Base-by-base conservation (phyloP, 2,797 vertebrate species). In the Rhinogobio ventralis region DNA sequence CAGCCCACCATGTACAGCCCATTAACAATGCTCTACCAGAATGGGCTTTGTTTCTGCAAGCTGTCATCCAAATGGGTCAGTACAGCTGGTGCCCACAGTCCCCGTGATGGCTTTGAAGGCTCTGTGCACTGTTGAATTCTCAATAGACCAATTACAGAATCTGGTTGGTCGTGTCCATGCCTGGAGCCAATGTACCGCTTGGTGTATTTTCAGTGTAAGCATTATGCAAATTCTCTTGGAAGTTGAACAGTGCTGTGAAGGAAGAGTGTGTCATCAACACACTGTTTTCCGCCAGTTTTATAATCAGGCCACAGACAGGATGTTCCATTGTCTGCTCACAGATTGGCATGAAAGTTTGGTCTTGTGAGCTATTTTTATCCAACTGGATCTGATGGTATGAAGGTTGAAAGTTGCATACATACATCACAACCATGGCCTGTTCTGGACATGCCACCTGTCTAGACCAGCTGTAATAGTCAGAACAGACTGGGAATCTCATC, bases 31-130 rank as follows among this genome's bases (percentile, higher is more conserved):
- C 33, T 81, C n/a, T 71, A 72, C 36, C 80, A 73, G 19, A 82
- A 82, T 72, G 33, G 45, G 30, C 5, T 74, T 74, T 74, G 20
- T 80, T 80, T 53, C 30, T 80, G 66, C n/a, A 36, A 55, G 49
- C 79, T 81, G 46, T 81, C 66, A 71, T 71, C 67, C 68, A 73
- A 82, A 82, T 82, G 39, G 53, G 68, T 73, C 53, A 72, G 51
- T 72, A 23, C 68, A 60, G 80, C 80, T 60, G 53, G 68, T 62
- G 68, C 51, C 7, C 28, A 79, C 62, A 57, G n/a, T 28, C n/a
- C 66, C 79, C 23, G 5, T 28, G 49, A 72, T 81, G 36, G 39
- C n/a, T 62, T 60, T 72, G 51, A 81, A 46, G n/a, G 17, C 53
- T 72, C 53, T 72, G 68, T 42, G 57, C 80, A 45, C n/a, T 17